phyloP scores from a whole-genome alignment of 1,140 invertebrate species.

The Harlomillsia oculata region DNA sequence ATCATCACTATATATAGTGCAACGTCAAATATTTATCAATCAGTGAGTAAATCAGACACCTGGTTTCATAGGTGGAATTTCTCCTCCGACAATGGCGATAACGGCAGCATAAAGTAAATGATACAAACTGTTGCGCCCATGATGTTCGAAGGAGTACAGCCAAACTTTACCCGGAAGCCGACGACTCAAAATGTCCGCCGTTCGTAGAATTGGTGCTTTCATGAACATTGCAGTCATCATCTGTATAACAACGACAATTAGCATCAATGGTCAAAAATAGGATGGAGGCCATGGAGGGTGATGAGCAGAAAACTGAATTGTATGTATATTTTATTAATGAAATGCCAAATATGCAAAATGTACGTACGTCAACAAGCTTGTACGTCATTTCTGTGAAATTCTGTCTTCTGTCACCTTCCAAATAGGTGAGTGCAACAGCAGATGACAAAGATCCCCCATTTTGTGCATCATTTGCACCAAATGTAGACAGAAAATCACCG shows the following conservation, averaged over 20 bases:
- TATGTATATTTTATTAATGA: not conserved
- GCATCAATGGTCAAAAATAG: not conserved
- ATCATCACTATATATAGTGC: not conserved
- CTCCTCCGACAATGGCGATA: not conserved
- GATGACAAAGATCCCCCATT: not conserved
- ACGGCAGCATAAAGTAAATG: not conserved
- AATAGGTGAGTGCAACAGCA: constrained; percentile 12
- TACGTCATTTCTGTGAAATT: constrained; percentile 14
- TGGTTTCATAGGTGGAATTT: not conserved
- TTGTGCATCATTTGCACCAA: not conserved
- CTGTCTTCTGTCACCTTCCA: constrained; percentile 5
- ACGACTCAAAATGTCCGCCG: constrained; percentile 7
- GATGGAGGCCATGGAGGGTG: not conserved
- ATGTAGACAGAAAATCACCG: not conserved
- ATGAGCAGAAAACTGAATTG: not conserved
- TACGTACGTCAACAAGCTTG: constrained; percentile 19
- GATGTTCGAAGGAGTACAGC: constrained; percentile 10
- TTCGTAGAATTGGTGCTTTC: constrained; percentile 1
- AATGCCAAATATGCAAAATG: not conserved
- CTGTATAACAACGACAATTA: not conserved
- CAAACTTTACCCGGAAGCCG: constrained; percentile 1
- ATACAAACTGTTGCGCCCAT: not conserved
- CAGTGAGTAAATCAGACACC: no score
- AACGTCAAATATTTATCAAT: not conserved
- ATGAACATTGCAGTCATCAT: not conserved